Base-by-base conservation (phyloP, 2,797 vertebrate genomes). In the Acomys russatus region DNA sequence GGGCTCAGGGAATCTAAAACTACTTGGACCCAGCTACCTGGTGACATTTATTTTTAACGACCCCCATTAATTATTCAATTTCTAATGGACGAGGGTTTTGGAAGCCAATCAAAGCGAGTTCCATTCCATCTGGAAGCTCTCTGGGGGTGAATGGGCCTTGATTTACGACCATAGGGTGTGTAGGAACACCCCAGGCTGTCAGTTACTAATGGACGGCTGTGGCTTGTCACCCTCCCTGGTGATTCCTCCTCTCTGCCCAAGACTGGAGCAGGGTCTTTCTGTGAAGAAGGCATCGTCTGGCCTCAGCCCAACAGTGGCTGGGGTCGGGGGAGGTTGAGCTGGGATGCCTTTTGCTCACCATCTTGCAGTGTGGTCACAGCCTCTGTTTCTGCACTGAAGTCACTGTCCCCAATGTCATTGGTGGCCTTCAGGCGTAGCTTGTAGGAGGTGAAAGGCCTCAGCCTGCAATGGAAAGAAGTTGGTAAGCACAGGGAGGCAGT, bases 391-490 rank as follows among this genome's bases (percentile, higher is more conserved):
- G 92, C 92, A 22, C 99, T 99, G 97, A 99, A 98, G 98, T 99
- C 96, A 0, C 99, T 99, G 98, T 99, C 99, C 92, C 99, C 99
- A 0, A 99, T 98, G 66, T 99, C 99, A 0, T 99, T 99, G 97
- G 99, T 99, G 33, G 99, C 99, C 97, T 99, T 98, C 98, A 99
- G 99, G 51, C 99, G 98, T 90, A 99, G 98, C 88, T 99, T 99
- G 97, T 99, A 99, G 0, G 99, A 99, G 3, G 99, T 99, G 97
- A 99, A 99, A 0, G 99, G 99, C 96, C 98, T 99, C 97, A 99
- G 96, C 95, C 99, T 99, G 96, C 1, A 90, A 85, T 23, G 77
- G 8, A 23, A 38, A 79, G 61, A 82, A 56, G 22, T 30, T 28
- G 51, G 33, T 84, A 56, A 97, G 68, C 59, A 17, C 20, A 17